These are phyloP conservation scores for Hirtodrosophila cameraria DNA, from an alignment of 2,888 invertebrate genomes.

Conservation along the genomic window DNA sequence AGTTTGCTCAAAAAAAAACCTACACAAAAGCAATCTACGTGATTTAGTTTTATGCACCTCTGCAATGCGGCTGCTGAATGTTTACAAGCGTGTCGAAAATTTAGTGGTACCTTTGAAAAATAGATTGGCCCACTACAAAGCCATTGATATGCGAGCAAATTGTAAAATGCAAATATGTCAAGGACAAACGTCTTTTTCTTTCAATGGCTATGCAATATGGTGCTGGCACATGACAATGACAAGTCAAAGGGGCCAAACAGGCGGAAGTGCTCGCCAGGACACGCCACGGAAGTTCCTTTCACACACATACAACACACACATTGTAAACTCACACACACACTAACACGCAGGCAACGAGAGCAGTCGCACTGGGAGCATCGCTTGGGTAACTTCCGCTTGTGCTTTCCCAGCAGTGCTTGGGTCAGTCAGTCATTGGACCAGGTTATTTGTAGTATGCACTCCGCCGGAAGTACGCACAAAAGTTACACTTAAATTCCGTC, in stretches of 20 bases:
- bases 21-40: conserved; percentile 6
- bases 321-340: conserved; percentile 3
- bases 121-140: conserved; percentile 28
- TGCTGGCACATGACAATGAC: conserved; percentile 63
- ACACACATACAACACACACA: conserved; percentile 26
- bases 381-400: conserved; percentile 66
- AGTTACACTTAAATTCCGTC: conserved; percentile 52
- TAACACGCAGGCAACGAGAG: conserved; percentile 4
- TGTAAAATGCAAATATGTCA: conserved; percentile 67
- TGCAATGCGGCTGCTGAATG: conserved; percentile 9
- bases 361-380: conserved; percentile 31
- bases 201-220: conserved; percentile 25
- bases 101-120: conserved; percentile 34
- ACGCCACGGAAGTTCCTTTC: conserved; percentile 61
- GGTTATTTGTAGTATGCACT: conserved; percentile 31
- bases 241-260: conserved; percentile 55
- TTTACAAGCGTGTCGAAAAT: conserved; percentile 22
- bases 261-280: conserved; percentile 54
- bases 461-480: conserved; percentile 63
- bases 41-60: conserved; percentile 27
- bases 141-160: conserved; percentile 67
- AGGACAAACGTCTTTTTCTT: conserved; percentile 16
- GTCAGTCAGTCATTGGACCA: conserved; percentile 7
- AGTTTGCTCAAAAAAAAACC: conserved; percentile 22
- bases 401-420: background rate